Conservation (phyloP, 1,140 invertebrate genomes). For the Papilio xuthus region DNA sequence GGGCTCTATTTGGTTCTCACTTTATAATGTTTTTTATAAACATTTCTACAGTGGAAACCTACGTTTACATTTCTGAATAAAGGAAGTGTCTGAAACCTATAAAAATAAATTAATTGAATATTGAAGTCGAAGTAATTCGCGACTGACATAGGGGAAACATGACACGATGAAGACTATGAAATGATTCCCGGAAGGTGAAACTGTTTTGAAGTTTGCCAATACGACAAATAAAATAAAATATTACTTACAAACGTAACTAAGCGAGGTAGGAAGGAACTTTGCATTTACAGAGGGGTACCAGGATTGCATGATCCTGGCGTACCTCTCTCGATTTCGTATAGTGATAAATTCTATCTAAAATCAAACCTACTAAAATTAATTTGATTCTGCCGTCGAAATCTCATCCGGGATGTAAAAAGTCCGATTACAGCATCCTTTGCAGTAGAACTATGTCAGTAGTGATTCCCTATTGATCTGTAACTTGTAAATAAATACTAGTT, state of each 20-base stretch:
- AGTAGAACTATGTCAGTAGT: background rate
- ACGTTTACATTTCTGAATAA: background rate
- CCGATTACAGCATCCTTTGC: slow-evolving; percentile 2
- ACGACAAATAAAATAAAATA: background rate
- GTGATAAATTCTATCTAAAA: no score
- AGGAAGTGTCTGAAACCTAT: slow-evolving; percentile 11
- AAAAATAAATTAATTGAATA: background rate
- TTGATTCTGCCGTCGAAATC: background rate
- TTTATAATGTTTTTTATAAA: no score
- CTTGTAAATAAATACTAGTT: background rate
- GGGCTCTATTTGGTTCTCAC: no score
- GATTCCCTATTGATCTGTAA: background rate
- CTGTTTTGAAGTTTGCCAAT: background rate
- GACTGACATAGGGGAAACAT: background rate
- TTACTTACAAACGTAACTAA: no score
- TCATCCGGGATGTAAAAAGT: background rate
- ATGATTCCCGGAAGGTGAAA: background rate
- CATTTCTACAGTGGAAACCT: no score
- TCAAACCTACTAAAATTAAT: background rate
- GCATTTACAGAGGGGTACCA: no score
- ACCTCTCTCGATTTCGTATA: no score
- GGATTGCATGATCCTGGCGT: no score
- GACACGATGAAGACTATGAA: slow-evolving; percentile 7
- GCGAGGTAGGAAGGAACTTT: no score
- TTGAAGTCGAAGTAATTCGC: background rate